phyloP scores from a whole-genome alignment of 2,888 invertebrate species.

The Branchipolynoe longqiensis region DNA sequence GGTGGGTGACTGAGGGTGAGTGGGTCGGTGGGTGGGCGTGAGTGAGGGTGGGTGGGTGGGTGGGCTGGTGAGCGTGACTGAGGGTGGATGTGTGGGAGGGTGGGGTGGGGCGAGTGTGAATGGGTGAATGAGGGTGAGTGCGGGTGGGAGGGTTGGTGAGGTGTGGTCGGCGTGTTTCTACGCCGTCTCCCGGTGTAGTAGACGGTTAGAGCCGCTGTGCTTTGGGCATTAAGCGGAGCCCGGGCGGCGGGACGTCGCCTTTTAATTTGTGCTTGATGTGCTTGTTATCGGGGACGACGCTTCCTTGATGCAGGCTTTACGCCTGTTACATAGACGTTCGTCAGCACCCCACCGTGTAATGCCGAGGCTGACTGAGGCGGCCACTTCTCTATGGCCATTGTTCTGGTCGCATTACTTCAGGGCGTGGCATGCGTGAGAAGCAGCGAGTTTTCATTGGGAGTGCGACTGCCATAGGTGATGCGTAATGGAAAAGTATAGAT shows the following conservation, averaged over 20 bases:
- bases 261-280: conserved; percentile 44
- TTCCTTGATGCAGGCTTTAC: conserved; percentile 5
- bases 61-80: no score
- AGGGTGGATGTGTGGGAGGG: no score
- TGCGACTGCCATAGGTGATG: no score
- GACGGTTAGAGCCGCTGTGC: conserved; percentile 3
- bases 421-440: not conserved
- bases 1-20: no score
- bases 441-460: no score
- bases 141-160: no score
- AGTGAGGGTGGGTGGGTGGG: no score
- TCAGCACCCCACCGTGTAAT: conserved; percentile 1
- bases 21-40: no score
- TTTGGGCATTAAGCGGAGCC: conserved; percentile 42
- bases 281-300: conserved; percentile 5
- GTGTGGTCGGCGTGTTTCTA: conserved; percentile 36
- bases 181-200: conserved; percentile 22
- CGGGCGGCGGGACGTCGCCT: not conserved
- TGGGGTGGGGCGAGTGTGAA: no score
- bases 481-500: no score
- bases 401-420: not conserved
- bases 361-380: not conserved
- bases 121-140: no score
- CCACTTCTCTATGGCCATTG: not conserved
- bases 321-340: conserved; percentile 12